Conservation (phyloP, 2,113 vertebrate genomes). For the Microcebus lehilahytsara region DNA sequence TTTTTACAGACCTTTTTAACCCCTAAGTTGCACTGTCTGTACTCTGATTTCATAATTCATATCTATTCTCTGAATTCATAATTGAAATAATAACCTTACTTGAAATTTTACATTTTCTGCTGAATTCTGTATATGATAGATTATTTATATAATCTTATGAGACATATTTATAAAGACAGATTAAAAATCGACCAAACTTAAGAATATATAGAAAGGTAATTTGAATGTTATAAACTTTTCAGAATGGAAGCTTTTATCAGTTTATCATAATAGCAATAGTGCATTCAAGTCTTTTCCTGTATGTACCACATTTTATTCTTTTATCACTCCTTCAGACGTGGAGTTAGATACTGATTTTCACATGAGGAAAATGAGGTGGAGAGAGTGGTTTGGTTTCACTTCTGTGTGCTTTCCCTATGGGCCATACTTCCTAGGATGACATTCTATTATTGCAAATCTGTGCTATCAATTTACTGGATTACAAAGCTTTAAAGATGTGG, state of each 20-base stretch:
- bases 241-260: neutral
- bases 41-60: neutral
- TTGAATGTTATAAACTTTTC: neutral
- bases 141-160: neutral
- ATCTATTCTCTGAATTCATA: neutral
- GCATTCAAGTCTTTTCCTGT: neutral
- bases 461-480: neutral
- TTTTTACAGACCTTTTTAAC: neutral
- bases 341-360: neutral
- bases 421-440: neutral
- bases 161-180: neutral
- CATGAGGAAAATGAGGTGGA: neutral
- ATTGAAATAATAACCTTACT: slow-evolving; percentile 19
- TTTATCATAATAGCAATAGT: neutral
- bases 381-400: neutral
- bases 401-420: neutral
- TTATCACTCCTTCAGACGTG: neutral
- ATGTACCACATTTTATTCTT: neutral
- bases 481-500: neutral
- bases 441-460: neutral
- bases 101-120: neutral
- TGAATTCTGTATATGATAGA: neutral
- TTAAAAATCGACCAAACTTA: neutral
- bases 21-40: neutral
- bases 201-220: neutral